These are phyloP conservation scores for Lagocephalus sceleratus DNA, from an alignment of 2,797 vertebrate species.

Conservation along the genomic window DNA sequence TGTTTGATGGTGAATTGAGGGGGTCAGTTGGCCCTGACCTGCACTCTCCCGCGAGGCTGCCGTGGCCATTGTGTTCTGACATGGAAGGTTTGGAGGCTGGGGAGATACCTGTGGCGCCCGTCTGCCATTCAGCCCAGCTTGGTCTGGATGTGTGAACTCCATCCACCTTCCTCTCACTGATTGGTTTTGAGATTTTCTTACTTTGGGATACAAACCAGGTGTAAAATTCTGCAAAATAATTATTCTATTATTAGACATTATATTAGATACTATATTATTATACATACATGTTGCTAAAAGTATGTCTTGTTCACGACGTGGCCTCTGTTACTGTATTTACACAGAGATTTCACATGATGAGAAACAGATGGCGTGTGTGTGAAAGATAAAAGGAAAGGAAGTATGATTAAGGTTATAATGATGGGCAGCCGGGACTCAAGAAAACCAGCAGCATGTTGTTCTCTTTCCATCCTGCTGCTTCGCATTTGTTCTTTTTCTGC, in stretches of 20 bases:
- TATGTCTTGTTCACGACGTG: slow-evolving; percentile 33
- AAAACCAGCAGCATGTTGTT: slow-evolving; percentile 55
- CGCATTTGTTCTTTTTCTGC: slow-evolving; percentile 37
- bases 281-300: slow-evolving; percentile 15
- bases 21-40: slow-evolving; percentile 57
- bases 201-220: slow-evolving; percentile 22
- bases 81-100: slow-evolving; percentile 24
- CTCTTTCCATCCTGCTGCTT: slow-evolving; percentile 38
- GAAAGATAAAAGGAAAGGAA: slow-evolving; percentile 74
- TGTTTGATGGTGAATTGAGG: slow-evolving; percentile 58
- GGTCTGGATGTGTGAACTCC: slow-evolving; percentile 5
- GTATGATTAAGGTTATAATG: slow-evolving; percentile 75
- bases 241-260: too few relatives aligned
- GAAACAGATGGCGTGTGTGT: slow-evolving; percentile 69
- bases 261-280: slow-evolving; percentile 30
- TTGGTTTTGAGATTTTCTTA: slow-evolving; percentile 16
- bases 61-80: slow-evolving; percentile 42
- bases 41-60: slow-evolving; percentile 44
- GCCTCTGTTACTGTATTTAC: slow-evolving; percentile 64
- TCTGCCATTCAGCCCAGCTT: slow-evolving; percentile 25
- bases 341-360: slow-evolving; percentile 63
- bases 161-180: slow-evolving; percentile 10
- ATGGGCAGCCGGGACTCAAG: slow-evolving; percentile 60
- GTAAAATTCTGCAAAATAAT: slow-evolving; percentile 20
- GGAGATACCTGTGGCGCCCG: slow-evolving; percentile 38